A percentile compares a stretch with the other conserved stretches of the same genome.
These are phyloP conservation scores for Malurus leucopterus DNA, from an alignment of 2,797 vertebrate genomes.

Conservation along the genomic window DNA sequence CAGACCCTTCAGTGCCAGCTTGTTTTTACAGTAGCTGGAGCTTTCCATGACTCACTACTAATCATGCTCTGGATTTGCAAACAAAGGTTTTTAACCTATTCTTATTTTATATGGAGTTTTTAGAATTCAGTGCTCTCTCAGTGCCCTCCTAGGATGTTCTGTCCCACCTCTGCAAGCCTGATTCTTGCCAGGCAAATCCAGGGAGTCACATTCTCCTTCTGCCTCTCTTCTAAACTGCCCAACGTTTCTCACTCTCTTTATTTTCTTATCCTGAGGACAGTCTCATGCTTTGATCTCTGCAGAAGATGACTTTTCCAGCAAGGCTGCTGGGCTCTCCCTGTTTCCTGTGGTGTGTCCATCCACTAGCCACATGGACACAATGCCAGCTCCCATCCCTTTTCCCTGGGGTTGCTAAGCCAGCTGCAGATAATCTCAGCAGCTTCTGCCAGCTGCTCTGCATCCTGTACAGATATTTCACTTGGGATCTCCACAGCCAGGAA, in stretches of 20 bases:
- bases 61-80: not conserved
- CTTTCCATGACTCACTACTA: not conserved
- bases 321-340: not conserved
- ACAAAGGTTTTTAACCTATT: constrained; percentile 13
- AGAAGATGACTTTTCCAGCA: not conserved
- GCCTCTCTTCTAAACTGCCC: not conserved
- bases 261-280: not conserved
- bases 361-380: not conserved
- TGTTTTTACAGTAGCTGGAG: constrained; percentile 3
- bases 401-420: not conserved
- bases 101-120: not conserved
- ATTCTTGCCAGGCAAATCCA: not conserved
- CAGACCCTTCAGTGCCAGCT: not conserved
- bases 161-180: not conserved
- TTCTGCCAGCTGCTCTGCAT: not conserved
- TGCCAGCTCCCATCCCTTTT: not conserved
- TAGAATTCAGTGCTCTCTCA: not conserved
- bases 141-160: not conserved
- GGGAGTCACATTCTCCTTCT: not conserved
- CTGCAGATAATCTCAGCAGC: not conserved
- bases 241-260: not conserved
- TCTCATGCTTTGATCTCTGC: not conserved
- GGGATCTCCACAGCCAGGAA: not conserved
- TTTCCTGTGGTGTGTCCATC: not conserved
- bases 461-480: not conserved